These are phyloP conservation scores for Petrocephalus sullivani DNA, from an alignment of 2,797 vertebrate species.

Conservation along the genomic window DNA sequence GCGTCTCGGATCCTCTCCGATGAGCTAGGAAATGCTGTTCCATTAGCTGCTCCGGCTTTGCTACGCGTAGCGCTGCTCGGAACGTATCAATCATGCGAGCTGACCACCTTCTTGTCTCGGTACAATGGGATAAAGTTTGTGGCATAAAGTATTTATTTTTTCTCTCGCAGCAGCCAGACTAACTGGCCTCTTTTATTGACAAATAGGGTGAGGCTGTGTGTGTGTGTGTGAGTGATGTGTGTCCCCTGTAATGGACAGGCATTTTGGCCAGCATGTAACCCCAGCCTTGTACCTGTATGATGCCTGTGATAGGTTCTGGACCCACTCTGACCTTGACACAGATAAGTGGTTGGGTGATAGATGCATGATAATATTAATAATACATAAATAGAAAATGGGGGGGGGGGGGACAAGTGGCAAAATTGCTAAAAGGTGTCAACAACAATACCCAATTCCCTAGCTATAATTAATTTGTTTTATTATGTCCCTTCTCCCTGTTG, in stretches of 20 bases:
- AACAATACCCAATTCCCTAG: not conserved
- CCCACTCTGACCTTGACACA: not conserved
- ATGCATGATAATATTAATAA: not conserved
- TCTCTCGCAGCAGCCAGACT: not conserved
- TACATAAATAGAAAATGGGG: not conserved
- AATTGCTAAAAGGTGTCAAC: conserved; percentile 14
- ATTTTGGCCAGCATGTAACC: not conserved
- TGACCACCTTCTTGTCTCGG: not conserved
- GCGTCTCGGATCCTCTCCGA: not conserved
- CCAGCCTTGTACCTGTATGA: not conserved
- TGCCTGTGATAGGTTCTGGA: not conserved
- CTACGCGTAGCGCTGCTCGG: not conserved
- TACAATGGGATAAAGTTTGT: not conserved
- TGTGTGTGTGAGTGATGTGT: not conserved
- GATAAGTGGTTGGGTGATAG: not conserved
- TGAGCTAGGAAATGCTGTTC: not conserved
- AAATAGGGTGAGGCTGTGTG: not conserved
- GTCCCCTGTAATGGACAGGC: not conserved
- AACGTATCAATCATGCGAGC: not conserved
- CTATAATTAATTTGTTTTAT: conserved; percentile 18
- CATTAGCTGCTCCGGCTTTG: not conserved
- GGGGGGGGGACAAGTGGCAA: not conserved
- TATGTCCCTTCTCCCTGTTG: not conserved
- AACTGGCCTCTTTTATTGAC: not conserved
- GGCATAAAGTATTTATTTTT: not conserved